These are phyloP conservation scores for Anthopleura sola DNA, from an alignment of 64 coral and sea anemone genomes.

Conservation along the genomic window DNA sequence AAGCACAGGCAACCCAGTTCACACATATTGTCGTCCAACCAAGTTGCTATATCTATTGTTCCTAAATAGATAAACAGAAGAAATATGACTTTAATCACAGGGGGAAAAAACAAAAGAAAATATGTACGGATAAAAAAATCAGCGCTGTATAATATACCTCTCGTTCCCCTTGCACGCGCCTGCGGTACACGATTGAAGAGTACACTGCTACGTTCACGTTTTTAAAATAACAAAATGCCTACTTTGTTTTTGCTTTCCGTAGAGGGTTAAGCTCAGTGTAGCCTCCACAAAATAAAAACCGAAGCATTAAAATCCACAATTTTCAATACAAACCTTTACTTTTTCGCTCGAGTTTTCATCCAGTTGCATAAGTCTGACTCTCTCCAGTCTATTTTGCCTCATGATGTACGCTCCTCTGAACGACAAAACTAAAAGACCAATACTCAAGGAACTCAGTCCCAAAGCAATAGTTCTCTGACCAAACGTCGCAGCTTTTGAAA, in stretches of 20 bases:
- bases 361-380: conserved; percentile 4
- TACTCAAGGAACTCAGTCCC: conserved; percentile 39
- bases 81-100: not conserved
- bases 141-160: not conserved
- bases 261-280: no score
- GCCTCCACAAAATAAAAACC: no score
- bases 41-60: not conserved
- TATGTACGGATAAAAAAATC: not conserved
- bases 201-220: no score
- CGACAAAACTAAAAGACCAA: conserved; percentile 50
- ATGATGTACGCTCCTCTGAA: conserved; percentile 50
- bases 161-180: not conserved
- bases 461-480: conserved; percentile 76
- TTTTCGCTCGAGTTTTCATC: not conserved
- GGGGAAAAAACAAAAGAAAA: not conserved
- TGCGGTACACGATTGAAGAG: no score
- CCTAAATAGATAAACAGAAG: not conserved
- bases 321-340: not conserved
- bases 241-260: no score
- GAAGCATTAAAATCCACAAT: not conserved
- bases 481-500: conserved; percentile 68
- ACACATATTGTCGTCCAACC: not conserved
- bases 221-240: no score
- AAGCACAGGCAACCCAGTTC: not conserved
- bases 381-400: conserved; percentile 46